Evolutionary conservation across 2,113 vertebrate genomes (phyloP).

Genomic region (Cygnus atratus): DNA sequence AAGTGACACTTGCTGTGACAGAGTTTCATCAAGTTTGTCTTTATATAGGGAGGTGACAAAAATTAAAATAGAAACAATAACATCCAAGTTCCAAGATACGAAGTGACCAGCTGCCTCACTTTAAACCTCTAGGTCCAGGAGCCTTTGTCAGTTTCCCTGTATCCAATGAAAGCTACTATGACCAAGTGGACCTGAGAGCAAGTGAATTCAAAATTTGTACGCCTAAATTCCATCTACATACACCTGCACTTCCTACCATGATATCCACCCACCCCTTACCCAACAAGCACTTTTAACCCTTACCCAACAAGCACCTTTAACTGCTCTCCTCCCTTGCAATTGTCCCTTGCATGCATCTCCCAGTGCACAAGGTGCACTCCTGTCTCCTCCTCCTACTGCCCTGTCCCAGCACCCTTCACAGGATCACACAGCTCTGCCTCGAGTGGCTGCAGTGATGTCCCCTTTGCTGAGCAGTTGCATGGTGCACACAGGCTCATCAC

Average conservation of each 20-base stretch:
- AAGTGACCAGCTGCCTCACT: neutral
- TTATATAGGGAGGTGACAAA: neutral
- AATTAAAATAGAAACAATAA: neutral
- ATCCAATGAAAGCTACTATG: neutral
- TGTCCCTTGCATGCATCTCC: neutral
- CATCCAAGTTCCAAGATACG: neutral
- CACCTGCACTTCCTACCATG: neutral
- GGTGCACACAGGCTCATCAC: neutral
- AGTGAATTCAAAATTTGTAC: neutral
- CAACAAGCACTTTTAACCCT: neutral
- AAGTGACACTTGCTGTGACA: neutral
- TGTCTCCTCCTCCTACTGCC: neutral
- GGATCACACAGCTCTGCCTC: too few relatives aligned
- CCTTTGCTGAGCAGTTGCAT: neutral
- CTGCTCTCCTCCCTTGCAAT: neutral
- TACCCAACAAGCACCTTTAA: neutral
- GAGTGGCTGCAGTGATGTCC: fast-evolving
- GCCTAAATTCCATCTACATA: neutral
- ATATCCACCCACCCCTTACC: neutral
- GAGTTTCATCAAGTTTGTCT: neutral
- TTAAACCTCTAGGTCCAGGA: neutral
- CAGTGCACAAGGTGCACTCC: fast-evolving
- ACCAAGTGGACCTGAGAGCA: neutral
- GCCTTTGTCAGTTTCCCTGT: neutral
- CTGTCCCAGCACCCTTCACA: neutral